Percentiles rank a stretch among this genome's conserved stretches.
Conservation (phyloP, 2,888 invertebrate species). For the Cancer borealis region DNA sequence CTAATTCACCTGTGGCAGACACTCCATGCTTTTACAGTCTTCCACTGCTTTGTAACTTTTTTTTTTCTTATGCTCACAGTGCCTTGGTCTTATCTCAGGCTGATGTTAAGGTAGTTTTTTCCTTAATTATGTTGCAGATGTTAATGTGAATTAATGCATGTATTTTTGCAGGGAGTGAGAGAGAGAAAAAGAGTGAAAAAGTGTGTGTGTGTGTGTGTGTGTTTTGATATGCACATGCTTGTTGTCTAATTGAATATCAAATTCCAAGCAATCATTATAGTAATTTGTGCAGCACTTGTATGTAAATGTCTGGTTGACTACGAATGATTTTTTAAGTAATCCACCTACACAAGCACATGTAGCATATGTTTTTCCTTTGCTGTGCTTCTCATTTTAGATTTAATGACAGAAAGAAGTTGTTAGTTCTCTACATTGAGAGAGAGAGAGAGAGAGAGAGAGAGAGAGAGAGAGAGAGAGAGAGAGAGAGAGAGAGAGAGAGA, state of each 20-base stretch:
- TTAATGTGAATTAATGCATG: neutral
- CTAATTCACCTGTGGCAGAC: neutral
- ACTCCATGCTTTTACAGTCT: neutral
- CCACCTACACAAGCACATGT: neutral
- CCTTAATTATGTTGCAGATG: neutral
- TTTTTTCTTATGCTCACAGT: neutral
- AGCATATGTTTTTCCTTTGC: neutral
- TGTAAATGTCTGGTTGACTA: neutral
- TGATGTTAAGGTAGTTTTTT: neutral
- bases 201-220: neutral
- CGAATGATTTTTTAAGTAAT: neutral
- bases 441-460: neutral
- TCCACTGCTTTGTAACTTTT: neutral
- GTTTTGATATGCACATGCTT: neutral
- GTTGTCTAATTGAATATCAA: neutral
- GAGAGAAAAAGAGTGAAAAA: neutral
- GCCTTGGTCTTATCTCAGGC: constrained; percentile 22
- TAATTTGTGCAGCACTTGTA: neutral
- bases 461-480: constrained; percentile 23
- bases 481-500: constrained; percentile 9
- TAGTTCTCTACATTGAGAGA: neutral
- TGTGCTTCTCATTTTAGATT: neutral
- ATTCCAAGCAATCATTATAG: neutral
- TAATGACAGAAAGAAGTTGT: neutral
- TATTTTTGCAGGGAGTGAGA: neutral